Percentiles rank a stretch among this genome's conserved stretches.
Evolutionary conservation across 2,113 vertebrate genomes (phyloP).

Genomic region (Perccottus glenii): DNA sequence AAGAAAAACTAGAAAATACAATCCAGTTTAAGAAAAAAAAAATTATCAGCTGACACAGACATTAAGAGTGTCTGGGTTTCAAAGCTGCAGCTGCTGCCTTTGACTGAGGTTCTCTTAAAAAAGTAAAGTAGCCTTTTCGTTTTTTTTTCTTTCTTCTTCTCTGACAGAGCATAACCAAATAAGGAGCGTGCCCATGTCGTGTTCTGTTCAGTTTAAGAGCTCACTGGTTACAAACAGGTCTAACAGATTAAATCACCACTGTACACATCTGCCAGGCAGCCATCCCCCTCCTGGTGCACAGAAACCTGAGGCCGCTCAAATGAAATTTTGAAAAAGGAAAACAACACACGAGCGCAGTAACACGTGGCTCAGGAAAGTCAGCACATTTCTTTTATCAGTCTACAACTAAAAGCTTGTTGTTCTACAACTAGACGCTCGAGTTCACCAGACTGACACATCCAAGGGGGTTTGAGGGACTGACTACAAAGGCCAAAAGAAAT

Average conservation of each 20-base stretch:
- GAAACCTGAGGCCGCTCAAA: slow-evolving; percentile 58
- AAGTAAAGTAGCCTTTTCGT: slow-evolving; percentile 5
- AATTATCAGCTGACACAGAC: slow-evolving; percentile 39
- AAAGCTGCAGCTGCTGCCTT: slow-evolving; percentile 8
- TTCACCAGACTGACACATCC: slow-evolving; percentile 39
- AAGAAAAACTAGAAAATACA: slow-evolving; percentile 5
- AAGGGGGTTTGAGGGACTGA: slow-evolving; percentile 39
- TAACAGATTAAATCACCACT: slow-evolving; percentile 59
- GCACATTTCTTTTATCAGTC: slow-evolving; percentile 46
- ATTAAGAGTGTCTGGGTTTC: neutral
- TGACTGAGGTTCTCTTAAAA: neutral
- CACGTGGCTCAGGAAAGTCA: slow-evolving; percentile 46
- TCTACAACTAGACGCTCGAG: slow-evolving; percentile 21
- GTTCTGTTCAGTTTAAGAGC: slow-evolving; percentile 45
- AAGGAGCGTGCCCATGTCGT: slow-evolving; percentile 30
- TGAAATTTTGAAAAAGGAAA: slow-evolving; percentile 30
- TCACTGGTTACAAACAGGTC: slow-evolving; percentile 53
- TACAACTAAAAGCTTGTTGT: slow-evolving; percentile 26
- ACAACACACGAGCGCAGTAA: slow-evolving; percentile 9
- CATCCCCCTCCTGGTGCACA: slow-evolving; percentile 32
- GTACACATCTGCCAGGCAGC: slow-evolving; percentile 75
- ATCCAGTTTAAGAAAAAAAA: slow-evolving; percentile 7
- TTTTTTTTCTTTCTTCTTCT: neutral
- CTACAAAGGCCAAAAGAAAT: slow-evolving; percentile 32
- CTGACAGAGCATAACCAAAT: slow-evolving; percentile 27